phyloP scores from a whole-genome alignment of 2,113 vertebrate genomes.

The Panurus biarmicus region DNA sequence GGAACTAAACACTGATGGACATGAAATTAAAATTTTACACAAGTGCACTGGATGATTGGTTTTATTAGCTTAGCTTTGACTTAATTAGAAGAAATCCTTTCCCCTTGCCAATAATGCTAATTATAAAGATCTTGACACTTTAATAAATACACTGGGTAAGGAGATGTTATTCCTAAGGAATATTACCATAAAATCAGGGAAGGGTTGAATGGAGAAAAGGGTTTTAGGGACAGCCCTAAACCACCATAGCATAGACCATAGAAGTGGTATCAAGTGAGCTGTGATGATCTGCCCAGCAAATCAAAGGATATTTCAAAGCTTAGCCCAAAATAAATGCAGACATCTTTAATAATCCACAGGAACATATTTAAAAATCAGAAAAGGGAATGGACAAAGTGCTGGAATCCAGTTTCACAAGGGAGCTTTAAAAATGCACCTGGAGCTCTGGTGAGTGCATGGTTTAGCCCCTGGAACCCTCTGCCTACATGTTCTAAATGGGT shows the following conservation, averaged over 20 bases:
- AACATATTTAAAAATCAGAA: not conserved
- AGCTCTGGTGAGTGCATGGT: not conserved
- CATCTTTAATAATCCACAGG: not conserved
- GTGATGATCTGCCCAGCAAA: not conserved
- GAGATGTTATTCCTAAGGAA: not conserved
- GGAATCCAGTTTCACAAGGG: not conserved
- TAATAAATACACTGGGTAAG: not conserved
- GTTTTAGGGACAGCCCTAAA: not conserved
- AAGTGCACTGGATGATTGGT: not conserved
- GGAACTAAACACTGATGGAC: not conserved
- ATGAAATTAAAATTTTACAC: not conserved
- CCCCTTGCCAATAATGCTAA: not conserved
- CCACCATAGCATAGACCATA: accelerated
- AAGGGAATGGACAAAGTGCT: not conserved
- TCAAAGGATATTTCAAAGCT: not conserved
- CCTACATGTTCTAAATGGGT: not conserved
- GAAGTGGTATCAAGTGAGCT: not conserved
- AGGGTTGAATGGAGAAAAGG: not conserved
- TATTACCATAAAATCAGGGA: not conserved
- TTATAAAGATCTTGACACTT: not conserved
- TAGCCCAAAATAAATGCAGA: not conserved
- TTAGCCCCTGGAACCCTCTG: not conserved
- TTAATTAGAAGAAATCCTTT: not conserved
- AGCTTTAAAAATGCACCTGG: not conserved
- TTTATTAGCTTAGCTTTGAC: not conserved